Evolutionary conservation across 2,113 vertebrate genomes (phyloP).

Genomic region (Junco hyemalis): DNA sequence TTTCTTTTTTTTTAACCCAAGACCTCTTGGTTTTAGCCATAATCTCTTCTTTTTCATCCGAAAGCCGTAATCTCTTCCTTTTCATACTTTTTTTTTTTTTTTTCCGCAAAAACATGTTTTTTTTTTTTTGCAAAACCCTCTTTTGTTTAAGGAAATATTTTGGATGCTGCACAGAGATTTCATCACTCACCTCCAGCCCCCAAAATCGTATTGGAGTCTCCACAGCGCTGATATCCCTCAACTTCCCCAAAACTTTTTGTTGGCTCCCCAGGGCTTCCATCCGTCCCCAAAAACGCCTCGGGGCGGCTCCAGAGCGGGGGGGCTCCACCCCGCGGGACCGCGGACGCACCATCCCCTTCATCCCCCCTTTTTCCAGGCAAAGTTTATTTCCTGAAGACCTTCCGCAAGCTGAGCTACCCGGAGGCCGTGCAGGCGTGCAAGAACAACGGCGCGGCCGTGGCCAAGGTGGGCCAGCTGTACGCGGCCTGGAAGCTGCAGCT

Average conservation of each 20-base stretch:
- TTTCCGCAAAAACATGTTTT: background rate
- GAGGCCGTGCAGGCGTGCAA: constrained; percentile 87
- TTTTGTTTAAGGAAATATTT: background rate
- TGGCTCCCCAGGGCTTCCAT: background rate
- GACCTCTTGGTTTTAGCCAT: background rate
- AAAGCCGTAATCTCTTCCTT: too few relatives aligned
- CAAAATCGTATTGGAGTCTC: background rate
- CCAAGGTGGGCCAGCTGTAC: constrained; percentile 93
- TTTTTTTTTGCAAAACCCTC: background rate
- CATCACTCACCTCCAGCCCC: background rate
- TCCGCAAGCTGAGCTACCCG: constrained; percentile 85
- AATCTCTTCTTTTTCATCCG: background rate
- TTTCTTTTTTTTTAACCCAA: background rate
- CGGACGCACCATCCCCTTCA: background rate
- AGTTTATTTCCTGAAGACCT: constrained; percentile 92
- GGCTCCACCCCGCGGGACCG: too few relatives aligned
- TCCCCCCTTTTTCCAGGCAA: constrained; percentile 71
- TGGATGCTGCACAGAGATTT: too few relatives aligned
- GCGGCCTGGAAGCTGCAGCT: constrained; percentile 94
- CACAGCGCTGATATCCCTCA: too few relatives aligned
- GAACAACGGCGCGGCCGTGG: constrained; percentile 78
- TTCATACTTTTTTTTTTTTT: background rate
- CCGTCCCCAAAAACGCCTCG: background rate
- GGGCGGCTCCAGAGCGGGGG: too few relatives aligned
- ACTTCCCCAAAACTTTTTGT: background rate